Conservation (phyloP, 2,113 vertebrate species). For the Narcine bancroftii region DNA sequence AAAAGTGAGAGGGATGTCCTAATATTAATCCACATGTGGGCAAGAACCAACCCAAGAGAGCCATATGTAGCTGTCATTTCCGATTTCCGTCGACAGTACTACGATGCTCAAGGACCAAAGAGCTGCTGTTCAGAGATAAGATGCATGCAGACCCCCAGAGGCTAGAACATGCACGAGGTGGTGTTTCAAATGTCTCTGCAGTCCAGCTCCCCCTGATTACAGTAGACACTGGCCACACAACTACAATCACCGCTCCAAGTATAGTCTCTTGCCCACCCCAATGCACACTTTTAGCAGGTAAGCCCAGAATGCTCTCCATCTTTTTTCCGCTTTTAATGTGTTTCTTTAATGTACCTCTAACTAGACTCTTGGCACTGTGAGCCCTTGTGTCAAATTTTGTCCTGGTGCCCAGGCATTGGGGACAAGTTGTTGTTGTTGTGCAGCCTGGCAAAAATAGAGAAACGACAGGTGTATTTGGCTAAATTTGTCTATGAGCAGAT, state of each 20-base stretch:
- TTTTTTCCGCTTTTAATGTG: too few relatives aligned
- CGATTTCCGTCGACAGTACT: background rate
- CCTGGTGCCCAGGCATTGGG: too few relatives aligned
- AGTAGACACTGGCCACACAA: background rate
- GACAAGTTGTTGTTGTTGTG: background rate
- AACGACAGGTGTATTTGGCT: conserved; percentile 2
- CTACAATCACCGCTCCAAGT: too few relatives aligned
- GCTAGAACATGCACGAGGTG: background rate
- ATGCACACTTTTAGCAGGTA: too few relatives aligned
- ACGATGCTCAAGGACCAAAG: background rate
- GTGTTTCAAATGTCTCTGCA: background rate
- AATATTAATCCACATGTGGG: background rate
- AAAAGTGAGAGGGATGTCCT: background rate
- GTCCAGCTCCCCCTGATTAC: background rate
- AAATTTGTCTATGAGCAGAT: conserved; percentile 12
- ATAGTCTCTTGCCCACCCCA: too few relatives aligned
- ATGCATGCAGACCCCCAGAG: background rate
- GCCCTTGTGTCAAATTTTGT: too few relatives aligned
- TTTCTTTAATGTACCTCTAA: too few relatives aligned
- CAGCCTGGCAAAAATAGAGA: background rate
- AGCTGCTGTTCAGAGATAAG: background rate
- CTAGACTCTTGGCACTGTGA: too few relatives aligned
- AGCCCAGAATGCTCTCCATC: too few relatives aligned
- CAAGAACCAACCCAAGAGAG: background rate
- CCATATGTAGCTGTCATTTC: background rate